A percentile compares a stretch with the other conserved stretches of the same genome.
These are phyloP conservation scores for Melieria picta DNA, from an alignment of 2,888 invertebrate species.

Conservation along the genomic window DNA sequence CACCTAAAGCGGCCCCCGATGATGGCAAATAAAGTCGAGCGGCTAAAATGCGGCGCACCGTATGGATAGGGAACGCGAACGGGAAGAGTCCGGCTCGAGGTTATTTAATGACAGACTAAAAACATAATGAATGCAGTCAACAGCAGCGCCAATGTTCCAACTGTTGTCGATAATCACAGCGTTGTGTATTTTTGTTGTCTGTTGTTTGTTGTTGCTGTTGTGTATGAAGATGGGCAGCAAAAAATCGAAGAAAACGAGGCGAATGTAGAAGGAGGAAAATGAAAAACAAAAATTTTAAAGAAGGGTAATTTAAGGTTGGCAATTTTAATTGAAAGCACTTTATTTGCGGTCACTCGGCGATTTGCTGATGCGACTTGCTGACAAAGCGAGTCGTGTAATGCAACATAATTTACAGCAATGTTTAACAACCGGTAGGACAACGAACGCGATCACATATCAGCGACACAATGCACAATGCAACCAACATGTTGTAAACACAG, in stretches of 20 bases:
- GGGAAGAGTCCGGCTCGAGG: slow-evolving; percentile 28
- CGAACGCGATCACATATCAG: slow-evolving; percentile 26
- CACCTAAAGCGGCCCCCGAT: slow-evolving; percentile 20
- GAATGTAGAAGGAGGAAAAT: not conserved
- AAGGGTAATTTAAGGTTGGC: slow-evolving; percentile 27
- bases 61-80: slow-evolving; percentile 10
- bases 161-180: too few relatives aligned
- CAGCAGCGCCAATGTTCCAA: not conserved
- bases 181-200: too few relatives aligned
- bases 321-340: slow-evolving; percentile 33
- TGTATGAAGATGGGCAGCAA: not conserved
- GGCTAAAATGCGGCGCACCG: slow-evolving; percentile 6
- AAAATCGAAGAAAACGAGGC: not conserved
- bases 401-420: slow-evolving; percentile 33
- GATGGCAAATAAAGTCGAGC: slow-evolving; percentile 19
- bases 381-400: slow-evolving; percentile 30
- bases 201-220: too few relatives aligned
- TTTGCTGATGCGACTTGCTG: slow-evolving; percentile 28
- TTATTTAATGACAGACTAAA: slow-evolving; percentile 36
- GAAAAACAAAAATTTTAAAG: slow-evolving; percentile 7
- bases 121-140: slow-evolving; percentile 39
- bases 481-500: slow-evolving; percentile 8
- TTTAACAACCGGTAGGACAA: slow-evolving; percentile 30
- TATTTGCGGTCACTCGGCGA: slow-evolving; percentile 26
- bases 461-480: slow-evolving; percentile 10